Conservation (phyloP, 1,140 invertebrate genomes). For the Ceratina calcarata region DNA sequence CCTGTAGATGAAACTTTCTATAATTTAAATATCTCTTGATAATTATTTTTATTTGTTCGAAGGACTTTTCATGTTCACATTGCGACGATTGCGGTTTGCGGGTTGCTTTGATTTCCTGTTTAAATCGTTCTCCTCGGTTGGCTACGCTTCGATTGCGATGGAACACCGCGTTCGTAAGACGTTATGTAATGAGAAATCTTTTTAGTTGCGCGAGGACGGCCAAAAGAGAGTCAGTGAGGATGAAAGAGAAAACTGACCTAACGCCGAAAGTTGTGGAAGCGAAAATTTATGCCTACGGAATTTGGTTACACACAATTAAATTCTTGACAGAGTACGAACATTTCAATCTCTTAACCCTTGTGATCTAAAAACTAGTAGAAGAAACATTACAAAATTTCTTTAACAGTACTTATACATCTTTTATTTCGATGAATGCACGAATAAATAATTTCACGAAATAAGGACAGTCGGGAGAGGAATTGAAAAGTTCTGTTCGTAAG, state of each 20-base stretch:
- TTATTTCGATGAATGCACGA: too few species aligned
- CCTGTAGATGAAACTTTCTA: not conserved
- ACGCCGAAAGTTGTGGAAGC: not conserved
- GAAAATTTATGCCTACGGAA: too few species aligned
- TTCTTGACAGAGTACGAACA: not conserved
- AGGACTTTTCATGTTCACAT: not conserved
- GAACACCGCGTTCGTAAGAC: conserved; percentile 1
- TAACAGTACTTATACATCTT: too few species aligned
- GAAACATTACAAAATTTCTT: too few species aligned
- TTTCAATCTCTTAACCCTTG: not conserved
- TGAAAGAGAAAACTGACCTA: not conserved
- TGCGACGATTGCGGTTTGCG: not conserved
- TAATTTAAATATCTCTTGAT: not conserved
- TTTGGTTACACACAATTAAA: too few species aligned
- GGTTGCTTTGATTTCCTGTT: conserved; percentile 10
- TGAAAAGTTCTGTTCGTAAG: not conserved
- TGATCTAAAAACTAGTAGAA: not conserved
- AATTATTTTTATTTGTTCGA: not conserved
- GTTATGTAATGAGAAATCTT: conserved; percentile 22
- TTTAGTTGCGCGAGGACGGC: not conserved
- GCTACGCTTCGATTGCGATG: conserved; percentile 10
- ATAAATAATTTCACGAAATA: not conserved
- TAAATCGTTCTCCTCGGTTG: conserved; percentile 17
- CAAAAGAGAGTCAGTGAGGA: conserved; percentile 14
- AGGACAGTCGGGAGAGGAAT: not conserved